Base-by-base conservation (phyloP, 2,113 vertebrate species). In the Etheostoma cragini region DNA sequence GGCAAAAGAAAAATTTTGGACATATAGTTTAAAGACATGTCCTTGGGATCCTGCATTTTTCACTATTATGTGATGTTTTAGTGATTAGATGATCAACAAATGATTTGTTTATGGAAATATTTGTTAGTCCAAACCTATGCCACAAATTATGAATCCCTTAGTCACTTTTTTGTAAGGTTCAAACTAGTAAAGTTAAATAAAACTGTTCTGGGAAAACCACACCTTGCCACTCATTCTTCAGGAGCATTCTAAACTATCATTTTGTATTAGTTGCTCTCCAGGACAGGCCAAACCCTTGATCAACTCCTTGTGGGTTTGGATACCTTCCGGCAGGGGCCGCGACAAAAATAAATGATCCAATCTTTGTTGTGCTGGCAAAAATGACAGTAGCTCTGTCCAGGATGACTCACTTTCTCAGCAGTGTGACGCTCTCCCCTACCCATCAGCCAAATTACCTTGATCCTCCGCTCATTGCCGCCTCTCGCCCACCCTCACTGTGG, bases 331-430 rank as follows among this genome's bases (percentile, higher is more conserved):
- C 76, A 22, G 79, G 88, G 86, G 87, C 92, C 80, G 49, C 60
- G 90, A 92, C 88, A 83, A 87, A 93, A 93, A 90, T 91, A 90
- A 89, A 91, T 69, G 87, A 90, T 91, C 78, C 33, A 77, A 88
- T 92, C 87, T 90, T 92, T 89, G 92, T 90, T 88, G 85, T 92
- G 81, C 88, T 91, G 92, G 93, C 92, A 84, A 66, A 66, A 61
- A 53, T 56, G 90, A 93, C 91, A 93, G 87, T 85, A 82, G 85
- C 81, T 52, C 76, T 13, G 73, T 92, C 81, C 80, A 84, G 75
- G 88, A 93, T 92, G 91, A 94, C 90, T 94, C 92, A 93, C 92
- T 89, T 85, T 76, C 83, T 84, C 82, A 87, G 83, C 85, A 75
- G 78, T 68, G 77, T 83, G 68, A 83, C 72, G 30, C 86, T 85